Evolutionary conservation across 2,888 invertebrate species (phyloP).

Genomic region (Leucoma salicis): DNA sequence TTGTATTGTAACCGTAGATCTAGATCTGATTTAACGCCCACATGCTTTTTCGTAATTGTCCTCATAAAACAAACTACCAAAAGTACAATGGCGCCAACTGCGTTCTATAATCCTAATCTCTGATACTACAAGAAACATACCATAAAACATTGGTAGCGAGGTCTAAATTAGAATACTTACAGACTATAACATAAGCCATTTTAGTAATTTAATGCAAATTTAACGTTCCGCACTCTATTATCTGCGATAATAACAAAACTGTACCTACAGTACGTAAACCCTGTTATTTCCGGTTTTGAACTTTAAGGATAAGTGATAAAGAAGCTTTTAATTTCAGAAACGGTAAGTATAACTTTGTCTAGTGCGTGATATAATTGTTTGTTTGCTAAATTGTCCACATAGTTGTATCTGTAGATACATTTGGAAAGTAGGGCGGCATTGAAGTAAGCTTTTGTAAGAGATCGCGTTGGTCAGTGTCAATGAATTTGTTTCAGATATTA

Average conservation of each 20-base stretch:
- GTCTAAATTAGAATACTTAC: constrained; percentile 16
- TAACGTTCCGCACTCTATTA: constrained; percentile 59
- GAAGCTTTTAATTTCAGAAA: constrained; percentile 12
- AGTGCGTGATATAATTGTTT: constrained; percentile 59
- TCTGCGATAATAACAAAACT: constrained; percentile 39
- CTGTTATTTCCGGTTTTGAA: constrained; percentile 31
- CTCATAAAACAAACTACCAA: constrained; percentile 41
- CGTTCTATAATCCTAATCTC: constrained; percentile 44
- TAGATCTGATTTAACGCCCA: constrained; percentile 48
- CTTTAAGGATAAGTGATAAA: constrained; percentile 37
- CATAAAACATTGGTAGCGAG: constrained; percentile 21
- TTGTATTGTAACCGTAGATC: constrained; percentile 42
- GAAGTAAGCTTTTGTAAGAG: constrained; percentile 73
- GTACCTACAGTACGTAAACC: constrained; percentile 12
- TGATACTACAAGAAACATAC: constrained; percentile 20
- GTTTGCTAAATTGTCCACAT: constrained; percentile 61
- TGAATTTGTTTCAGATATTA: constrained; percentile 70
- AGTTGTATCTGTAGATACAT: constrained; percentile 58
- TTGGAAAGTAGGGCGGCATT: constrained; percentile 79
- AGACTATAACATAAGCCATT: constrained; percentile 29
- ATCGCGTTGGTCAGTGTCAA: constrained; percentile 73
- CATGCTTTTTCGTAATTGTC: constrained; percentile 46
- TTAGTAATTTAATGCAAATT: constrained; percentile 36
- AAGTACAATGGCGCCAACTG: constrained; percentile 46
- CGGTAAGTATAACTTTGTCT: constrained; percentile 23